These are phyloP conservation scores for Carabus problematicus DNA, from an alignment of 2,888 invertebrate genomes.

Conservation along the genomic window DNA sequence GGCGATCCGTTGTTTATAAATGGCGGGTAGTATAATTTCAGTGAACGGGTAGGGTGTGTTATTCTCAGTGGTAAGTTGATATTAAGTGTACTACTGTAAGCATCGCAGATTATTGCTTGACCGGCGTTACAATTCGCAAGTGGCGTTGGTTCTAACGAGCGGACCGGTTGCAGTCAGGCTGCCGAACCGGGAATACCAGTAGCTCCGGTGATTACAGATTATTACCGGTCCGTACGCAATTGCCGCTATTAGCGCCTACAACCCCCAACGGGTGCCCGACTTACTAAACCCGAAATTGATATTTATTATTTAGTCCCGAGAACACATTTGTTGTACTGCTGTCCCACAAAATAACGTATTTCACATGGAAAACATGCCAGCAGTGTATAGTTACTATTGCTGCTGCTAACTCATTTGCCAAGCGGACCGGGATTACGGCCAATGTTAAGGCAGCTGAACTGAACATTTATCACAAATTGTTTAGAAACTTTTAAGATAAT, in stretches of 20 bases:
- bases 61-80: no score
- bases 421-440: no score
- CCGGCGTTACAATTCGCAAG: conserved; percentile 35
- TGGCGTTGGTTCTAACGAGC: conserved; percentile 33
- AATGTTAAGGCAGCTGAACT: no score
- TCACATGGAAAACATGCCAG: no score
- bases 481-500: no score
- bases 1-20: no score
- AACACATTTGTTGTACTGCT: not conserved
- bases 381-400: no score
- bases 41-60: no score
- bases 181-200: not conserved
- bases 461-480: no score
- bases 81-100: not conserved
- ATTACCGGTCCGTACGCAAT: conserved; percentile 14
- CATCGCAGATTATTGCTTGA: conserved; percentile 35
- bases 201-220: conserved; percentile 13
- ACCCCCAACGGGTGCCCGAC: not conserved
- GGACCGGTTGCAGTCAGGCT: conserved; percentile 20
- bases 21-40: no score
- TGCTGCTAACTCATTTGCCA: no score
- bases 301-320: conserved; percentile 7
- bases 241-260: conserved; percentile 17
- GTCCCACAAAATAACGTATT: not conserved
- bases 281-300: conserved; percentile 15